Base-by-base conservation (phyloP, 1,140 invertebrate genomes). In the Lordiphosa collinella region DNA sequence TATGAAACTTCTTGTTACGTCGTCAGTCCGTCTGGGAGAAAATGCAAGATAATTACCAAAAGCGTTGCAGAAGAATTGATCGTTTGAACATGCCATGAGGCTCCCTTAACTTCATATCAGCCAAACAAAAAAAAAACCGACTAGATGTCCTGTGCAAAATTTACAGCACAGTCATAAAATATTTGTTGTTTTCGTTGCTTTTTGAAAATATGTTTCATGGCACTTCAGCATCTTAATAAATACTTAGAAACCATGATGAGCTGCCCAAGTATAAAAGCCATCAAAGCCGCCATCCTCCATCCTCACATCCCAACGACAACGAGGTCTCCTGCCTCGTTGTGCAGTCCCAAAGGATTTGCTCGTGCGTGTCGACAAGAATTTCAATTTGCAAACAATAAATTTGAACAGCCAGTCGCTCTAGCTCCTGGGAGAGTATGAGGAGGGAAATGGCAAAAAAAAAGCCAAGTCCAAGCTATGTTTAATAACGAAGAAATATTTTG, bases 361-460 rank as follows among this genome's bases (percentile, higher is more conserved):
- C 76, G 76, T 80, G 76, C 76, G 76, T 80, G 76, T 80, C 78
- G 76, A 76, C 76, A 82, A 84, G 78, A 82, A 82, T 82, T 82
- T 82, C 76, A 82, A 82, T 82, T 82, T 82, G 76, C 63, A 84
- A 69, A 84, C 76, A 82, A 82, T 82, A 80, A 82, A 80, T 82
- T 82, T 80, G 66, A 80, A 57, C 54, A 80, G 71, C 60, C 61
- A 82, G 48, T 62, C 40, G 59, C 49, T 74, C 70, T 62, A 36
- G 64, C 52, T 74, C 70, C 71, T 74, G 63, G 6, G 59, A 63
- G 51, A 55, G 41, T 38, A 37, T 37, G 40, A 37, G 14, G 35
- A 40, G 46, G 13, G 43, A 37, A 37, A 10, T 18, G 22, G 25
- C 46, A 38, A 18, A 13, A 57, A 31, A 10, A 40, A 50, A 57